Evolutionary conservation across 2,888 invertebrate species (phyloP).

Genomic region (Limnephilus lunatus): DNA sequence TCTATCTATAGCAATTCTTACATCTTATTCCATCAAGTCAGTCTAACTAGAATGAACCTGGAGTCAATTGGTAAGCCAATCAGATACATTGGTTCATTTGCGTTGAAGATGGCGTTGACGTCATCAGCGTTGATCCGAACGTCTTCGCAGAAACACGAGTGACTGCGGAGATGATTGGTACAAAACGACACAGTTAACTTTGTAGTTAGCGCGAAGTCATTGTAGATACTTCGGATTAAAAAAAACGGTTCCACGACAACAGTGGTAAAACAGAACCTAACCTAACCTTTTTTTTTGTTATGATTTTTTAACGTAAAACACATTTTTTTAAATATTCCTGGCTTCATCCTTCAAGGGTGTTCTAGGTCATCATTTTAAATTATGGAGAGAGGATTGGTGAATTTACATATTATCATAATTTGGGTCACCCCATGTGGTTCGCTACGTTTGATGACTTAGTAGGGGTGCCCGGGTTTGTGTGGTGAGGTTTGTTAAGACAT

Average conservation of each 20-base stretch:
- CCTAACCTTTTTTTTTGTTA: too few species aligned
- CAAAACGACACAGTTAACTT: neutral
- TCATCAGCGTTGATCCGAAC: constrained; percentile 1
- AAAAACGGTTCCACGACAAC: neutral
- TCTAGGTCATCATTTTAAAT: too few species aligned
- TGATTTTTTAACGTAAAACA: too few species aligned
- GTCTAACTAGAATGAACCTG: constrained; percentile 37
- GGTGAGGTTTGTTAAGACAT: too few species aligned
- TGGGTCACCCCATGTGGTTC: too few species aligned
- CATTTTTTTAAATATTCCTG: too few species aligned
- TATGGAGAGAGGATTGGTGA: too few species aligned
- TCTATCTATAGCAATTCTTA: neutral
- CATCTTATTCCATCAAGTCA: neutral
- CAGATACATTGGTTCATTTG: constrained; percentile 34
- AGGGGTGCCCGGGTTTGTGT: too few species aligned
- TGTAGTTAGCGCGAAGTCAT: neutral
- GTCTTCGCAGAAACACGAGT: neutral
- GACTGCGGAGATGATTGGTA: neutral
- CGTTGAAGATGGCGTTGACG: constrained; percentile 13
- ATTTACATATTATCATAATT: too few species aligned
- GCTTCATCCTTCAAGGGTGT: too few species aligned
- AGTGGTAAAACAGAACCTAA: too few species aligned
- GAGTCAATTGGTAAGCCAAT: constrained; percentile 48
- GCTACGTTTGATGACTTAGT: too few species aligned
- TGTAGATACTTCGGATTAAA: neutral